A percentile compares a stretch with the other conserved stretches of the same genome.
These are phyloP conservation scores for Oncorhynchus nerka DNA, from an alignment of 2,113 vertebrate genomes.

Conservation along the genomic window DNA sequence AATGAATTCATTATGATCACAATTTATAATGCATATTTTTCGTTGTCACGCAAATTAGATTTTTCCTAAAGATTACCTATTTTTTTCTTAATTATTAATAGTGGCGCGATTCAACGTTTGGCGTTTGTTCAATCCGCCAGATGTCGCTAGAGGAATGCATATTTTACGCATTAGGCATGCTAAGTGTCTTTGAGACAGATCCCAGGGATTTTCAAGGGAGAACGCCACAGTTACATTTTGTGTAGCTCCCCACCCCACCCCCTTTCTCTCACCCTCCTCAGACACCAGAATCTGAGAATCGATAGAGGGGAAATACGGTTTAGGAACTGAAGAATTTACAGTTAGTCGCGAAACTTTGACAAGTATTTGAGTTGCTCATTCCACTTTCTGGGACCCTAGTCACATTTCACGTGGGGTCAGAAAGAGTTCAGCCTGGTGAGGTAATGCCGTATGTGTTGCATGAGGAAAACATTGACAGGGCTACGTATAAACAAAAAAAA, in stretches of 20 bases:
- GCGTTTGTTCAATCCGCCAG: slow-evolving; percentile 75
- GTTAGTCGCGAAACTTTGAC: slow-evolving; percentile 79
- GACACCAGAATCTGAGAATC: slow-evolving; percentile 67
- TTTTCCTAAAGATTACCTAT: neutral
- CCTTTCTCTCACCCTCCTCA: slow-evolving; percentile 56
- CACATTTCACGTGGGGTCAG: slow-evolving; percentile 78
- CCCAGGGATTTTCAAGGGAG: slow-evolving; percentile 40
- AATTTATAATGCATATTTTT: neutral
- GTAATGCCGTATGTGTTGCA: slow-evolving; percentile 48
- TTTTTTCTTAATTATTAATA: slow-evolving; percentile 2
- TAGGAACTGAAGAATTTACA: slow-evolving; percentile 78
- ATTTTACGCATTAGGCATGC: slow-evolving; percentile 54
- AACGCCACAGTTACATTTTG: slow-evolving; percentile 59
- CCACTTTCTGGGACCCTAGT: slow-evolving; percentile 74
- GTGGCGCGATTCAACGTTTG: neutral
- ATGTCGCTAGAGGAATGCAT: slow-evolving; percentile 89
- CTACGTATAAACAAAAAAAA: slow-evolving; percentile 35
- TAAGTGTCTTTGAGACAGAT: slow-evolving; percentile 11
- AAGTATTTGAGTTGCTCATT: slow-evolving; percentile 80
- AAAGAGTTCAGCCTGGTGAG: slow-evolving; percentile 78
- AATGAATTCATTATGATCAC: neutral
- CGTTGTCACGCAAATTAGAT: neutral
- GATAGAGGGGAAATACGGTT: slow-evolving; percentile 69
- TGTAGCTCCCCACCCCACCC: slow-evolving; percentile 32
- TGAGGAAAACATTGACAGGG: slow-evolving; percentile 34